phyloP scores from a whole-genome alignment of 2,113 vertebrate species.

The Brienomyrus brachyistius region DNA sequence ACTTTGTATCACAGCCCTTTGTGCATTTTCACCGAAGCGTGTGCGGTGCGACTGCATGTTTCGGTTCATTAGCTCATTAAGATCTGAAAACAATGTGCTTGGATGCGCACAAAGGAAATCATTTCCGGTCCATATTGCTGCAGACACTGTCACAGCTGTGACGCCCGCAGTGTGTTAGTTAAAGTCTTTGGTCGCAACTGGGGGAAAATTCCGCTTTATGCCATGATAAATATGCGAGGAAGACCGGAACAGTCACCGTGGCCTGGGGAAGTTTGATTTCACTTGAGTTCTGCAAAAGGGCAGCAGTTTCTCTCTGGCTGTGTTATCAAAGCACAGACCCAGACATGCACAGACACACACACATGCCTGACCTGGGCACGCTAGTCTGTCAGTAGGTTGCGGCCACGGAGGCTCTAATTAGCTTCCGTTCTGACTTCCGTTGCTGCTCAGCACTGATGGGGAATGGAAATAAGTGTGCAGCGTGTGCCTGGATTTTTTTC shows the following conservation, averaged over 20 bases:
- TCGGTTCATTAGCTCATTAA: background rate
- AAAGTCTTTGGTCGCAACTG: background rate
- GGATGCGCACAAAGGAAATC: background rate
- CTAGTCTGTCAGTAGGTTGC: constrained; percentile 51
- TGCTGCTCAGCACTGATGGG: background rate
- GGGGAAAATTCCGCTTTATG: background rate
- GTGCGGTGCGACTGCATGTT: background rate
- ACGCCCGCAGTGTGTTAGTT: background rate
- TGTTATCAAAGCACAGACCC: background rate
- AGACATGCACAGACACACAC: background rate
- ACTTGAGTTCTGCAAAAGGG: background rate
- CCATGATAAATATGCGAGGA: background rate
- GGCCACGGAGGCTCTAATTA: constrained; percentile 60
- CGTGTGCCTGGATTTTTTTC: constrained; percentile 54
- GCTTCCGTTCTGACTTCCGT: constrained; percentile 53
- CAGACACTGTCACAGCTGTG: background rate
- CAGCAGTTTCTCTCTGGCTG: background rate
- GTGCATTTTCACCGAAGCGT: background rate
- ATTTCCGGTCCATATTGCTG: background rate
- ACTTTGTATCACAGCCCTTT: background rate
- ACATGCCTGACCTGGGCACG: constrained; percentile 27
- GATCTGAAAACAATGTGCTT: background rate
- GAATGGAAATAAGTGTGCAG: constrained; percentile 60
- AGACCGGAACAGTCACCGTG: background rate
- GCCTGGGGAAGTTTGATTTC: background rate